Base-by-base conservation (phyloP, 2,888 invertebrate genomes). In the Oligia fasciuncula region DNA sequence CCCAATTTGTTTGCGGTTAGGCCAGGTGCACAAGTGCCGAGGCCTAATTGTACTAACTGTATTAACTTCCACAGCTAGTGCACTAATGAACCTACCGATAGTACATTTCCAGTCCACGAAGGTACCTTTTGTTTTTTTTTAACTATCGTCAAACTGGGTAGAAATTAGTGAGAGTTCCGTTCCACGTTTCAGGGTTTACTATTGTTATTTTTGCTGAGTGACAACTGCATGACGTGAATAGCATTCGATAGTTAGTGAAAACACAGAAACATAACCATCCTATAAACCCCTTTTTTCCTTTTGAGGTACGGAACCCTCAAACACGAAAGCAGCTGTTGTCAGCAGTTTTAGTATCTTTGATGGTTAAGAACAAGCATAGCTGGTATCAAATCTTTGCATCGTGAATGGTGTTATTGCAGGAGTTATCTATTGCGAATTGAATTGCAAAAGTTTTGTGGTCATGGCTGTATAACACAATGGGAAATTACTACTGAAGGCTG, bases 1-100 rank as follows among this genome's bases (percentile, higher is more conserved):
- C 85, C 89, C 91, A 91, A 91, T 91, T 91, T 91, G 91, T 91
- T 88, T 89, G 91, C 83, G 91, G 91, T 89, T 68, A 80, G 77
- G 81, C 68, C 91, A 90, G 91, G 91, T 91, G 91, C 86, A 84
- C 85, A 85, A 84, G 88, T 85, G 86, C 88, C 76, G 81, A 83
- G 67, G 83, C 88, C 89, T 90, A 91, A 91, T 91, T 91, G 91
- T 88, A 77, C 86, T 87, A 90, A 91, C 88, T 86, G 81, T 83
- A 91, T 91, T 91, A 91, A 91, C 91, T 90, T 90, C 89, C 88
- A 85, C 86, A 83, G 85, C 86, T 80, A 85, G 85, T 85, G 81
- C 86, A 84, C 83, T 89, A 89, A 88, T 88, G 90, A 89, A 87
- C 80, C 83, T 70, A 63, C 73, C 76, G 79, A 80, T 85, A 81